Base-by-base conservation (phyloP, 2,797 vertebrate species). In the Acanthurus leucopareius region DNA sequence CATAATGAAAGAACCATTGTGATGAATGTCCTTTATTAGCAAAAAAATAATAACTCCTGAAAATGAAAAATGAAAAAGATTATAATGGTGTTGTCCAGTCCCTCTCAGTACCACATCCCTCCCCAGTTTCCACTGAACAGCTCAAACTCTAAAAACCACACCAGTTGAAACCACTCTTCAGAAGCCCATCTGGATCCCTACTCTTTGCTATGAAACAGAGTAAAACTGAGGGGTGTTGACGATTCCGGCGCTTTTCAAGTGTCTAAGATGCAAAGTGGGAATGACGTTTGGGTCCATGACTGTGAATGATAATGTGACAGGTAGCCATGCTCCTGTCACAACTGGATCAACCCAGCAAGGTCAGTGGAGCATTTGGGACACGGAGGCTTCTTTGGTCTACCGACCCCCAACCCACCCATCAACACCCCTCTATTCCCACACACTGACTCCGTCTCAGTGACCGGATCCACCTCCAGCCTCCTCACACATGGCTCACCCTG, bases 271-370 rank as follows among this genome's bases (percentile, higher is more conserved):
- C 61, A 20, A 65, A 81, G 77, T 73, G 53, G 80, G 80, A 73
- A 77, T 84, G 88, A 83, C 88, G 65, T 87, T 73, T 77, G 73
- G 77, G 76, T 83, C 69, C 73, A 82, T 81, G 83, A 75, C 77
- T 87, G 67, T 76, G 78, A 89, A 88, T 90, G 73, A 86, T 88
- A 91, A 89, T 91, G 84, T 90, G 91, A 93, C 89, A 89, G 89
- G 86, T 81, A 90, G 82, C 58, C 19, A 44, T 88, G 86, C 81
- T 88, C 78, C 90, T 86, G 90, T 91, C 93, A 89, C 69, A 80
- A 65, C 69, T 71, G 72, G 67, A 86, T 90, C 84, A 82, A 71
- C 76, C 82, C 28, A 78, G 71, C 56, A 76, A 70, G 87, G 83
- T 85, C 87, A 83, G 53, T 69, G 73, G 84, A 82, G 88, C 83